These are phyloP conservation scores for Troglohyphantes excavatus DNA, from an alignment of 2,888 invertebrate species.

Conservation along the genomic window DNA sequence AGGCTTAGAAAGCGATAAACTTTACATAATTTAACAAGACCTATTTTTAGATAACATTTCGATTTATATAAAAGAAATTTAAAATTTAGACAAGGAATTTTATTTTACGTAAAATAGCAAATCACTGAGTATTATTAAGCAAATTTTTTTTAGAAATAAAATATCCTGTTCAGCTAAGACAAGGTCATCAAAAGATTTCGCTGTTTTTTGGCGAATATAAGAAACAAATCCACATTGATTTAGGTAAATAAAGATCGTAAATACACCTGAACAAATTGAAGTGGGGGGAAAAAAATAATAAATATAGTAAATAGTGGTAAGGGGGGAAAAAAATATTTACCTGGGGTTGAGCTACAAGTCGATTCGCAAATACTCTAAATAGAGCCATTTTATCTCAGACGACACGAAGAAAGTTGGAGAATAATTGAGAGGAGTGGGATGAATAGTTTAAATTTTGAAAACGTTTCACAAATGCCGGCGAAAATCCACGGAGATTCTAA, in stretches of 20 bases:
- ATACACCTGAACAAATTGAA: slow-evolving; percentile 38
- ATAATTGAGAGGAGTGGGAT: not conserved
- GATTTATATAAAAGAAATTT: no score
- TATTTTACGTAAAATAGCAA: no score
- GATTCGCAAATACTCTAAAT: slow-evolving; percentile 77
- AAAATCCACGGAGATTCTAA: slow-evolving; percentile 21
- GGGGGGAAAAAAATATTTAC: slow-evolving; percentile 61
- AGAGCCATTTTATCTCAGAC: slow-evolving; percentile 76
- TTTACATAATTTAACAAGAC: no score
- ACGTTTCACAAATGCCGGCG: slow-evolving; percentile 9
- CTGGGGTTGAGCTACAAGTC: slow-evolving; percentile 75
- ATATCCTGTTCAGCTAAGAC: not conserved
- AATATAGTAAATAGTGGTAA: not conserved
- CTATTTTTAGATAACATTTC: no score
- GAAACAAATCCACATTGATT: slow-evolving; percentile 11
- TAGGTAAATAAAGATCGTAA: slow-evolving; percentile 7
- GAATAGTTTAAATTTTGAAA: not conserved
- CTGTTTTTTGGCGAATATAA: not conserved
- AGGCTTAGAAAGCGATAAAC: not conserved
- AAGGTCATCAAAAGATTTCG: slow-evolving; percentile 18
- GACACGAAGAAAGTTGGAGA: not conserved
- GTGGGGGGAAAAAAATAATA: slow-evolving; percentile 4
- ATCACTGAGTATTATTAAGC: no score
- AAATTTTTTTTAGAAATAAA: no score
- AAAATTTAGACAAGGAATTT: no score